Base-by-base conservation (phyloP, 2,113 vertebrate genomes). In the Cyphomyrus plagiostoma region DNA sequence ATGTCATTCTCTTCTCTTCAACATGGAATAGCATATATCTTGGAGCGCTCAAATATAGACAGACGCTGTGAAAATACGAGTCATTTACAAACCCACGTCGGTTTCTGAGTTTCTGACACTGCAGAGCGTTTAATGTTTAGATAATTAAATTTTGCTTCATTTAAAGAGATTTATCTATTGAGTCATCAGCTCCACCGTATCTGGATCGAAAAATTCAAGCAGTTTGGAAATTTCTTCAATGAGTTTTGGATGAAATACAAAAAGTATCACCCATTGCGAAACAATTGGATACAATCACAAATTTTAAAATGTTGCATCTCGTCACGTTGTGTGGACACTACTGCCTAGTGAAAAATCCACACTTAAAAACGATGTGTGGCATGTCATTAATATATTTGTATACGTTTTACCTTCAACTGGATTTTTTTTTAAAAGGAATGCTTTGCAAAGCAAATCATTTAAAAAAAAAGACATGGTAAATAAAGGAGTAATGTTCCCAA, bases 141-240 rank as follows among this genome's bases (percentile, higher is more conserved):
- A 56, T 48, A 74, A 88, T 70, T 19, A 2, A 30, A 88, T 23
- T n/a, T 15, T n/a, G 26, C 48, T 30, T 48, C 50, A 66, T 82
- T 82, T n/a, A 86, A 70, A 62, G 91, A 93, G 92, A 89, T 94
- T 97, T 97, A 99, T 98, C 97, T 99, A 94, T 99, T 99, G 98
- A 98, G 97, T 96, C 98, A 99, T 99, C 94, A 99, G 97, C 95
- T 98, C 98, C 96, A 99, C 98, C 3, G 97, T 99, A 94, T 99
- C 98, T 88, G 98, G 98, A 94, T 99, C 98, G 92, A 97, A 98
- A 95, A 99, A 99, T 94, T 99, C 98, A 93, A 97, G 97, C 95
- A 99, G 93, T 91, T 99, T 98, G 74, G 97, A 97, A 15, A 99
- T 92, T 94, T 99, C 98, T 93, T 97, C 97, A 96, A 97, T 97